Percentiles rank a stretch among this genome's conserved stretches.
Conservation (phyloP, 2,888 invertebrate genomes). For the Ennomos quercinarius region DNA sequence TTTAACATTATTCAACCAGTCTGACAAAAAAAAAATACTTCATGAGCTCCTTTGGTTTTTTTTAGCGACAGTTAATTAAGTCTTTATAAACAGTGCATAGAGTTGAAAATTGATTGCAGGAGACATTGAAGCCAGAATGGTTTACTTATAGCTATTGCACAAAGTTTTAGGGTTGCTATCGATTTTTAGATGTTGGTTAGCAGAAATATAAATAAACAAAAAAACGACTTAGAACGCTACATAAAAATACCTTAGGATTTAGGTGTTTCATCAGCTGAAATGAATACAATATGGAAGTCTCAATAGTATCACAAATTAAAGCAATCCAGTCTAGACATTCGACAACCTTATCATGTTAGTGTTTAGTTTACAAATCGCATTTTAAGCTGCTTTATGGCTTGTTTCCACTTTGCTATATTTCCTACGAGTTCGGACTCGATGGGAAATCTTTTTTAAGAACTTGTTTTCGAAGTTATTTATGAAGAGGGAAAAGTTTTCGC, state of each 20-base stretch:
- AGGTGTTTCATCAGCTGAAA: too few relatives aligned
- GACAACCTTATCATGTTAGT: constrained; percentile 27
- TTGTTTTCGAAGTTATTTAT: constrained; percentile 5
- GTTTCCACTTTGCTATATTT: constrained; percentile 47
- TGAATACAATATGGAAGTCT: too few relatives aligned
- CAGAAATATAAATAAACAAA: neutral
- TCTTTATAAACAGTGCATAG: constrained; percentile 11
- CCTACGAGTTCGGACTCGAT: constrained; percentile 13
- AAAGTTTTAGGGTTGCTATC: constrained; percentile 32
- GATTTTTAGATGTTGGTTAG: neutral
- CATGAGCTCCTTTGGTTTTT: constrained; percentile 7
- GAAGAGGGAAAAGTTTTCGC: neutral
- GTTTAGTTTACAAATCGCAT: constrained; percentile 50
- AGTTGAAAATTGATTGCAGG: constrained; percentile 23
- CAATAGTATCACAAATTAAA: too few relatives aligned
- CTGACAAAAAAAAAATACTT: constrained; percentile 2
- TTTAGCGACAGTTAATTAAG: constrained; percentile 1
- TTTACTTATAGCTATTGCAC: constrained; percentile 43
- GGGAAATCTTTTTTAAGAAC: neutral
- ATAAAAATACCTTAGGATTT: too few relatives aligned
- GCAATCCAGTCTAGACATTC: neutral
- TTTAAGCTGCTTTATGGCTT: constrained; percentile 51
- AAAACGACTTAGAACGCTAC: too few relatives aligned
- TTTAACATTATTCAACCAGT: too few relatives aligned
- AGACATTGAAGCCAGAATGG: constrained; percentile 35